Conservation (phyloP, 2,888 invertebrate species). For the Hydrotaea diabolus region DNA sequence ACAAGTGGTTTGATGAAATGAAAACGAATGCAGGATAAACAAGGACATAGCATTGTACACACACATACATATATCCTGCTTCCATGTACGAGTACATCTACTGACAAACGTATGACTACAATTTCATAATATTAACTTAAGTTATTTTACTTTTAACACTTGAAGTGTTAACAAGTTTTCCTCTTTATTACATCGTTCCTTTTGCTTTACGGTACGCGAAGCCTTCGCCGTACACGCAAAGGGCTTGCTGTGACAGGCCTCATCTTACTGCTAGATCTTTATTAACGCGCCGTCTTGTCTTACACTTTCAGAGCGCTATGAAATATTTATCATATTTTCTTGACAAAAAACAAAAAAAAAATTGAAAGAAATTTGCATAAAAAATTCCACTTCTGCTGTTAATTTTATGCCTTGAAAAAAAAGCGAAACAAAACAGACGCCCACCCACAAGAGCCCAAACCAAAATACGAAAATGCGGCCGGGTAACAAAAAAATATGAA, state of each 20-base stretch:
- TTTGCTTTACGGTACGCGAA: background rate
- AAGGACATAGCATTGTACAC: background rate
- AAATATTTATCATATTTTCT: constrained; percentile 61
- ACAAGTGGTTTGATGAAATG: background rate
- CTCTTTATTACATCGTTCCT: constrained; percentile 22
- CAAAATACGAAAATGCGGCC: background rate
- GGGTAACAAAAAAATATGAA: background rate
- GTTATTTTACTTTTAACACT: constrained; percentile 59
- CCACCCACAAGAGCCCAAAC: too few species aligned
- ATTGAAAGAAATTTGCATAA: constrained; percentile 48
- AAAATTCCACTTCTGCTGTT: constrained; percentile 39
- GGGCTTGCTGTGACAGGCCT: background rate
- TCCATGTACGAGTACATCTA: background rate
- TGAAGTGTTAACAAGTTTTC: constrained; percentile 59
- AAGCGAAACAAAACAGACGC: background rate
- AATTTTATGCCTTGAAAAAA: constrained; percentile 39
- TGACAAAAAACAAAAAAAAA: background rate
- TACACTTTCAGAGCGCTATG: background rate
- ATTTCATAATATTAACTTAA: constrained; percentile 58
- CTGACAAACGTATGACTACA: constrained; percentile 19
- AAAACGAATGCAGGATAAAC: too few species aligned
- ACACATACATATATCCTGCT: background rate
- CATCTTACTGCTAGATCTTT: background rate
- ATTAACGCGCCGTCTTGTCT: background rate
- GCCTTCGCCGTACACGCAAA: background rate